phyloP scores from a whole-genome alignment of 2,113 vertebrate species.

The Larimichthys polyactis region DNA sequence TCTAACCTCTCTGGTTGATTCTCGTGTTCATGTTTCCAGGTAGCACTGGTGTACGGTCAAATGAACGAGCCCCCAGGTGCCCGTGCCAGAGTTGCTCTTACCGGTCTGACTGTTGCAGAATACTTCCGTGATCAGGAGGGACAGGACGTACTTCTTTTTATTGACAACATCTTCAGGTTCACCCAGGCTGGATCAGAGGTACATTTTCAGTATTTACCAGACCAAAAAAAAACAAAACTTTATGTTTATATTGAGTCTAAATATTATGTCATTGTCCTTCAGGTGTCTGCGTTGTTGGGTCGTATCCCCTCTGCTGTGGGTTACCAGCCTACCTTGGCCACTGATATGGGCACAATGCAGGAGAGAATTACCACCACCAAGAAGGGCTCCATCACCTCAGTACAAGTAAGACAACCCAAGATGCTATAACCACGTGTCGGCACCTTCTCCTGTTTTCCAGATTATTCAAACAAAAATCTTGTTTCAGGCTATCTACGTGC shows the following conservation, averaged over 20 bases:
- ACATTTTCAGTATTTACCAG: background rate
- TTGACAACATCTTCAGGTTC: constrained; percentile 98
- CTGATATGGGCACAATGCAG: constrained; percentile 99
- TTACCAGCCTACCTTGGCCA: constrained; percentile 96
- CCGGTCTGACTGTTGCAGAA: constrained; percentile 94
- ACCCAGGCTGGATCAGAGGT: constrained; percentile 98
- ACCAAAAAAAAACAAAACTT: background rate
- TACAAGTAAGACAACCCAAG: background rate
- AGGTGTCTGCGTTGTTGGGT: constrained; percentile 96
- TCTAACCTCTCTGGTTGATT: background rate
- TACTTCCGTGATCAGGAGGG: constrained; percentile 99
- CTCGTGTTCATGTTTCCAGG: constrained; percentile 76
- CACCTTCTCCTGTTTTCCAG: background rate
- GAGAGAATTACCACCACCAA: constrained; percentile 97
- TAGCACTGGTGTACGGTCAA: constrained; percentile 96
- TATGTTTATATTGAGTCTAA: background rate
- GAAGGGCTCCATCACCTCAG: constrained; percentile 93
- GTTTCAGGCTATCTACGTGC: constrained; percentile 1
- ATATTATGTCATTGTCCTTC: background rate
- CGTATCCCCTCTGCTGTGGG: constrained; percentile 97
- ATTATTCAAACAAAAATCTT: background rate
- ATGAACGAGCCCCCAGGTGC: constrained; percentile 98
- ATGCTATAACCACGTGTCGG: background rate
- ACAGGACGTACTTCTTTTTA: constrained; percentile 97
- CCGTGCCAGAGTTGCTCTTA: constrained; percentile 94